Conservation (phyloP, 1,140 invertebrate genomes). For the Drosophila serrata region DNA sequence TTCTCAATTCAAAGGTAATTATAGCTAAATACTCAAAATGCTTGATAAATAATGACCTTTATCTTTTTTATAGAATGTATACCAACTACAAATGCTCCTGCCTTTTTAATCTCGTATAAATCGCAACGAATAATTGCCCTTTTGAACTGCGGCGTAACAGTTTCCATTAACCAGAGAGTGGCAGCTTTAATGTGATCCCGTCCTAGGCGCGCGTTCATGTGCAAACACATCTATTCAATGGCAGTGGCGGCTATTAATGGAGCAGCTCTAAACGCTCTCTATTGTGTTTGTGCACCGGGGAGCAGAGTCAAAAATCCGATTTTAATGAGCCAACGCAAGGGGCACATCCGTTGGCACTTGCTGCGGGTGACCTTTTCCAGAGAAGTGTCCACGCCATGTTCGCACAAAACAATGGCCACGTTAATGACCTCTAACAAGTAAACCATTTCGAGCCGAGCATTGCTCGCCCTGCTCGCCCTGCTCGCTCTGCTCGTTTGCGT, state of each 20-base stretch:
- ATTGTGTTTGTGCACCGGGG: conserved; percentile 68
- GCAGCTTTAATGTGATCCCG: conserved; percentile 24
- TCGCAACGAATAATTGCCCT: conserved; percentile 14
- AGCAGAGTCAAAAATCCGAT: conserved; percentile 57
- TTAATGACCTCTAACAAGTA: conserved; percentile 84
- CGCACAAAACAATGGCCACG: conserved; percentile 67
- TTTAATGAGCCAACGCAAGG: conserved; percentile 70
- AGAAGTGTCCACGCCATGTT: conserved; percentile 34
- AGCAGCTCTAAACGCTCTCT: conserved; percentile 46
- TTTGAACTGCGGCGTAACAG: conserved; percentile 26
- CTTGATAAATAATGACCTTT: too few species aligned
- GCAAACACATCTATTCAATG: conserved; percentile 40
- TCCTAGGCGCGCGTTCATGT: conserved; percentile 54
- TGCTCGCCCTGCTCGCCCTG: conserved; percentile 7
- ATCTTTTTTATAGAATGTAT: neutral
- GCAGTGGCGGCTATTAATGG: conserved; percentile 45
- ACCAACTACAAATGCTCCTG: neutral
- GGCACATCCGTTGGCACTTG: conserved; percentile 62
- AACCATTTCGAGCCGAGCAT: conserved; percentile 52
- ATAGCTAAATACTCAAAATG: neutral
- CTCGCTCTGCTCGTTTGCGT: conserved; percentile 33
- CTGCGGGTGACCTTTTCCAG: conserved; percentile 71
- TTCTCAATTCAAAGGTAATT: neutral
- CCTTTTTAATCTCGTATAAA: neutral
- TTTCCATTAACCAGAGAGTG: conserved; percentile 14